Conservation (phyloP, 2,888 invertebrate genomes). For the Torymus texanus region DNA sequence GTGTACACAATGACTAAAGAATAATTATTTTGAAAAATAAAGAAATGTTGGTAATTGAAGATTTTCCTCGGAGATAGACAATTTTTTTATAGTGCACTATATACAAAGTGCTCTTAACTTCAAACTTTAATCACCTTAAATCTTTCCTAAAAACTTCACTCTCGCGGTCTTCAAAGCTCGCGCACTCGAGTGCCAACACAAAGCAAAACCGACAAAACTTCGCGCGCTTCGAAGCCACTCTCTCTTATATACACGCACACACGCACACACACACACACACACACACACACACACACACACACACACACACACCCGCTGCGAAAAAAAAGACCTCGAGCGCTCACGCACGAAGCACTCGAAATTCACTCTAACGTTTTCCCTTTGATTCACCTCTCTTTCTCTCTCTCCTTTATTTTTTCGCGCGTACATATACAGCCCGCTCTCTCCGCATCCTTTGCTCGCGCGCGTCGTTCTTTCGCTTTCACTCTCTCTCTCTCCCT, state of each 20-base stretch:
- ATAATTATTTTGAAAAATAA: no score
- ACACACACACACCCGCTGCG: neutral
- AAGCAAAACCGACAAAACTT: no score
- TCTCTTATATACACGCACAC: neutral
- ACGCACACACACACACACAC: neutral
- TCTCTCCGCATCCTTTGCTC: neutral
- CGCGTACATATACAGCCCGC: neutral
- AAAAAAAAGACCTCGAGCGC: neutral
- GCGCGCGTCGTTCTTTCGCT: neutral
- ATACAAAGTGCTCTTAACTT: no score
- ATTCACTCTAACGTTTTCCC: constrained; percentile 43
- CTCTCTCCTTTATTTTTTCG: neutral
- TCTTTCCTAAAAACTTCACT: neutral
- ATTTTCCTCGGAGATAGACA: no score
- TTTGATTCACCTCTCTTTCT: constrained; percentile 5
- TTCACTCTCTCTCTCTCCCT: neutral
- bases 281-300: neutral
- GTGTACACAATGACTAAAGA: no score
- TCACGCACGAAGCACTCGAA: constrained; percentile 21
- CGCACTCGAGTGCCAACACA: no score
- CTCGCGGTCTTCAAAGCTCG: neutral
- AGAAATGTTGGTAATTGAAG: no score
- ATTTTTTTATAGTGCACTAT: no score
- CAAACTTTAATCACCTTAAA: no score
- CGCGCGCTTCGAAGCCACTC: no score